Evolutionary conservation across 2,888 invertebrate genomes (phyloP), one percentile per base, ranked within the genome.

Genomic region (Xylocampa areola): DNA sequence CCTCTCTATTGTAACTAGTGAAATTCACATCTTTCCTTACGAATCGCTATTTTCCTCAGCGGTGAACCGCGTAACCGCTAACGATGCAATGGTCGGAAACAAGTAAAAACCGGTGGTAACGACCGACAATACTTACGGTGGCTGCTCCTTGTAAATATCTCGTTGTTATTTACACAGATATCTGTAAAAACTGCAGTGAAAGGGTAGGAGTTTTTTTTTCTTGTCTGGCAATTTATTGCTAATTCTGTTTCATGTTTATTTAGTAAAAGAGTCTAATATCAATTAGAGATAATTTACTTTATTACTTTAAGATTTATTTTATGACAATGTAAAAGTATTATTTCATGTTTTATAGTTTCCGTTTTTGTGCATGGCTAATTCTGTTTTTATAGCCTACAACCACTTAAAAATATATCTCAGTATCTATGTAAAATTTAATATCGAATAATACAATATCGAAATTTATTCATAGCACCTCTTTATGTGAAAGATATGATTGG

Each of bases 41-140:
- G 57, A 68, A 61, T 60, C 48, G 62, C 54, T 54, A 70, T 76
- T 80, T 85, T 75, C 77, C 68, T 63, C 43, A 13, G 51, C 75
- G 65, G 60, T 68, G 62, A 69, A 84, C 82, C 85, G 80, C 80
- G 72, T 81, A 85, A 87, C 86, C 87, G 66, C 86, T 77, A 81
- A 77, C 79, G 66, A 82, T 71, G 68, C 79, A 65, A 82, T 71
- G 68, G 77, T 69, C 73, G 73, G 79, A 70, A 78, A 55, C 60
- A 47, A 30, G 68, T 68, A 82, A 82, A 83, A 84, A 79, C 73
- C 44, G 51, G 64, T 61, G 71, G 70, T 73, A 76, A 78, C 63
- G 74, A 77, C 72, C 73, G 62, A 57, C 76, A 64, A 67, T 70
- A 40, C 47, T 40, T 65, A 75, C 54, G 77, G 78, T 73, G 48